phyloP scores from a whole-genome alignment of 2,113 vertebrate genomes.

The Paraplagusia blochii region DNA sequence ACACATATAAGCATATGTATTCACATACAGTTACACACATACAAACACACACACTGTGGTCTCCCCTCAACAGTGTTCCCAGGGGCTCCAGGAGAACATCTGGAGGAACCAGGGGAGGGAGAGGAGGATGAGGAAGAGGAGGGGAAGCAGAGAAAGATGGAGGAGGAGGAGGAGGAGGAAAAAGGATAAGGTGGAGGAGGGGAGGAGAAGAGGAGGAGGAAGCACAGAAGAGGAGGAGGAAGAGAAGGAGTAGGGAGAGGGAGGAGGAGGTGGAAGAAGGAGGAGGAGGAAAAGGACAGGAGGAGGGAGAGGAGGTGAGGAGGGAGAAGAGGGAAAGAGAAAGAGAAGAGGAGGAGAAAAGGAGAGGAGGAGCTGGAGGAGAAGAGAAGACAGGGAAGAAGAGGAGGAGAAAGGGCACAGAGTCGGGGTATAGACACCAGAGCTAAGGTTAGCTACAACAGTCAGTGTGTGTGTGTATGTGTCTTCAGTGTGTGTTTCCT shows the following conservation, averaged over 20 bases:
- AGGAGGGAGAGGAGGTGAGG: too few species aligned
- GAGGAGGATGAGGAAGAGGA: slow-evolving; percentile 35
- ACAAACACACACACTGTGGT: slow-evolving; percentile 41
- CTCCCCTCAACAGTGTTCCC: slow-evolving; percentile 88
- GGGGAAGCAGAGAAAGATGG: slow-evolving; percentile 1
- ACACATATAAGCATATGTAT: slow-evolving; percentile 53
- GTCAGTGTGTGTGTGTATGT: slow-evolving; percentile 29
- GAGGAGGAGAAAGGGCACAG: neutral
- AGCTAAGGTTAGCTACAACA: slow-evolving; percentile 44
- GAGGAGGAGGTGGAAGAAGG: neutral
- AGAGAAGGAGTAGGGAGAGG: neutral
- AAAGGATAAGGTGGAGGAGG: slow-evolving; percentile 1
- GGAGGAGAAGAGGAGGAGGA: neutral
- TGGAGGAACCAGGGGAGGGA: slow-evolving; percentile 87
- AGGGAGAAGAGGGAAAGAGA: neutral
- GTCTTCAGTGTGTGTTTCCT: slow-evolving; percentile 35
- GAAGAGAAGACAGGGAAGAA: neutral
- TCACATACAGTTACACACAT: slow-evolving; percentile 64
- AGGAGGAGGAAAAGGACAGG: neutral
- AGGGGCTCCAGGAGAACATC: slow-evolving; percentile 91
- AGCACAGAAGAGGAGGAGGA: neutral
- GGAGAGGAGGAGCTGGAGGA: neutral
- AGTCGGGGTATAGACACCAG: neutral
- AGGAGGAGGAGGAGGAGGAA: slow-evolving; percentile 7
- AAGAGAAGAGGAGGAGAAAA: neutral